Percentiles rank a stretch among this genome's conserved stretches.
These are phyloP conservation scores for Pseudorectes ferrugineus DNA, from an alignment of 2,113 vertebrate genomes.

Conservation along the genomic window DNA sequence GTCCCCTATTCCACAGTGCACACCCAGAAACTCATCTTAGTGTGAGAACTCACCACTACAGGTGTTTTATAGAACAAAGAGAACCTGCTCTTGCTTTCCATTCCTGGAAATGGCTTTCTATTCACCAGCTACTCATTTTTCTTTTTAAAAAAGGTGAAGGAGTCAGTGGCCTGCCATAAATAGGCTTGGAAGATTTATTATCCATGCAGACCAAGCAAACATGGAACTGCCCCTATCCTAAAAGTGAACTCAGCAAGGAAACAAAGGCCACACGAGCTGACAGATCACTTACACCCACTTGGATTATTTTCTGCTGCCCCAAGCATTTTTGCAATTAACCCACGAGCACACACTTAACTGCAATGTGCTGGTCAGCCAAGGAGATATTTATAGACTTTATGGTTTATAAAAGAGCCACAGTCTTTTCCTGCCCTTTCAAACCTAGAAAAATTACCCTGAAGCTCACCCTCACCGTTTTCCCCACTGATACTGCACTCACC, in stretches of 20 bases:
- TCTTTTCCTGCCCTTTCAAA: not conserved
- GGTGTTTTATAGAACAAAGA: not conserved
- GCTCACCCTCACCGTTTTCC: not conserved
- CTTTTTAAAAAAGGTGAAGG: not conserved
- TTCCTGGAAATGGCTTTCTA: not conserved
- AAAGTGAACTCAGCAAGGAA: not conserved
- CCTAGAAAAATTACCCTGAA: not conserved
- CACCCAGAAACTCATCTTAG: not conserved
- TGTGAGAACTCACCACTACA: not conserved
- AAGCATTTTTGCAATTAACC: conserved; percentile 11
- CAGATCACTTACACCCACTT: not conserved
- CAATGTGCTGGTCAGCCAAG: not conserved
- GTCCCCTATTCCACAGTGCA: not conserved
- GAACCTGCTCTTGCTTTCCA: conserved; percentile 38
- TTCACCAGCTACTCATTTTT: not conserved
- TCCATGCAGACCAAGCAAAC: not conserved
- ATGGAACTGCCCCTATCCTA: not conserved
- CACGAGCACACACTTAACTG: not conserved
- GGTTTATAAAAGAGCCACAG: not conserved
- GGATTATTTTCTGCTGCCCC: conserved; percentile 15
- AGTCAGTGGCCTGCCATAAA: not conserved
- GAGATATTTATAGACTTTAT: not conserved
- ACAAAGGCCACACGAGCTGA: conserved; percentile 10
- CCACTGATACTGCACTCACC: not conserved
- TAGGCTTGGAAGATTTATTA: not conserved